A percentile compares a stretch with the other conserved stretches of the same genome.
Conservation (phyloP, 1,140 invertebrate species). For the Nylanderia fulva region DNA sequence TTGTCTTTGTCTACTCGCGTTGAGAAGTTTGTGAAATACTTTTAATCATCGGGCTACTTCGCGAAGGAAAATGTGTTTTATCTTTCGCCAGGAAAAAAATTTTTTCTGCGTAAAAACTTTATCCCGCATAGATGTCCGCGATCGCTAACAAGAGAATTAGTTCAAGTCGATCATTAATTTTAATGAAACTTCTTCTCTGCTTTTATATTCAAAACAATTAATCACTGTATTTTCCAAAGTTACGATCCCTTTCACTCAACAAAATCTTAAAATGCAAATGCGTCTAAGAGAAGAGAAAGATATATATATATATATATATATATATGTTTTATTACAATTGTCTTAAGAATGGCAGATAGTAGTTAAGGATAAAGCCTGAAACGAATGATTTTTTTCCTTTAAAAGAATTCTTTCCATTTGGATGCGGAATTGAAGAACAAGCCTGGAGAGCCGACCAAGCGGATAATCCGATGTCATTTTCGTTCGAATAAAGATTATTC, state of each 20-base stretch:
- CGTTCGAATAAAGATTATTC: constrained; percentile 56
- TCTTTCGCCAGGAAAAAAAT: background rate
- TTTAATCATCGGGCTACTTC: constrained; percentile 8
- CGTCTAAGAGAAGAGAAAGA: no score
- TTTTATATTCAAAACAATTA: background rate
- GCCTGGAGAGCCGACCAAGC: constrained; percentile 24
- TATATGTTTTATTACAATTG: background rate
- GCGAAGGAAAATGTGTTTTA: constrained; percentile 1
- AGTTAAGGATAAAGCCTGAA: background rate
- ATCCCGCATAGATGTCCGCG: background rate
- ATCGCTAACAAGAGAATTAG: constrained; percentile 17
- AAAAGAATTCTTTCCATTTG: constrained; percentile 42
- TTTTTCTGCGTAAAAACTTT: constrained; percentile 4
- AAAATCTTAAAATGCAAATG: background rate
- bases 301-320: no score
- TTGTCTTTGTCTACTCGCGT: constrained; percentile 33
- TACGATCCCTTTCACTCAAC: background rate
- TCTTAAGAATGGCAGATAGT: background rate
- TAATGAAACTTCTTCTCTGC: background rate
- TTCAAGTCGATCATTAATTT: constrained; percentile 4
- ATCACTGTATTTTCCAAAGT: background rate
- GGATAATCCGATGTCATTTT: constrained; percentile 57
- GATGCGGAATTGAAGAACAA: constrained; percentile 24
- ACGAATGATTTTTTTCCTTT: constrained; percentile 12
- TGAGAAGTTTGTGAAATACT: constrained; percentile 6